Conservation (phyloP, 2,888 invertebrate genomes). For the Dicycla oo region DNA sequence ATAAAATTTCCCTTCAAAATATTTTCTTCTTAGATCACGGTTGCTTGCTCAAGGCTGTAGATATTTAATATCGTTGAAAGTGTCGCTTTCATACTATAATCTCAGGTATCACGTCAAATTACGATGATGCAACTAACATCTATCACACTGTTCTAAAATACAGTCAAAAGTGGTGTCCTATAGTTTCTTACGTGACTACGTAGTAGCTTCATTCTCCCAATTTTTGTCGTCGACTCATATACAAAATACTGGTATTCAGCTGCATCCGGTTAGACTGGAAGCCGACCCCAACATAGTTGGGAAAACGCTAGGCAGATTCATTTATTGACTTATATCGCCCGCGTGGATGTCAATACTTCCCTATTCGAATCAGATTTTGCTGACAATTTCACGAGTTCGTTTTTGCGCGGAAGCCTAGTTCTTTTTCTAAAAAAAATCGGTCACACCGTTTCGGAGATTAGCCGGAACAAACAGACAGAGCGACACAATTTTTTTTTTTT, state of each 20-base stretch:
- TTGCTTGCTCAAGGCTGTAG: neutral
- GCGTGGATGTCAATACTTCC: too few relatives aligned
- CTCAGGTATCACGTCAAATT: constrained; percentile 38
- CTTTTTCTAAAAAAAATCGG: neutral
- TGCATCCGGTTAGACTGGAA: too few relatives aligned
- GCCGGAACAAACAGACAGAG: neutral
- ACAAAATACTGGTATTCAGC: too few relatives aligned
- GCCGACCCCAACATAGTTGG: too few relatives aligned
- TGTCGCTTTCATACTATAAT: constrained; percentile 24
- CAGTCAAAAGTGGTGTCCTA: constrained; percentile 8
- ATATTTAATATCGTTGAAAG: constrained; percentile 43
- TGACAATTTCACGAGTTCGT: too few relatives aligned
- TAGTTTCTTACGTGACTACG: neutral
- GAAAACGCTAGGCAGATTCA: too few relatives aligned
- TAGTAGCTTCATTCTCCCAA: neutral
- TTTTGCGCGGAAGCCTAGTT: too few relatives aligned
- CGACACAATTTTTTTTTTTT: too few relatives aligned
- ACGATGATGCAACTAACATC: constrained; percentile 20
- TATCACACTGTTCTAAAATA: constrained; percentile 12
- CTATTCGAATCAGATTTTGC: too few relatives aligned
- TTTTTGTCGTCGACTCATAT: neutral
- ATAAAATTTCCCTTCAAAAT: constrained; percentile 2
- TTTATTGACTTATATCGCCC: too few relatives aligned
- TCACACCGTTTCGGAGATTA: neutral
- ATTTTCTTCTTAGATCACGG: constrained; percentile 7